A percentile compares a stretch with the other conserved stretches of the same genome.
These are phyloP conservation scores for Melopsittacus undulatus DNA, from an alignment of 2,797 vertebrate genomes.

Conservation along the genomic window DNA sequence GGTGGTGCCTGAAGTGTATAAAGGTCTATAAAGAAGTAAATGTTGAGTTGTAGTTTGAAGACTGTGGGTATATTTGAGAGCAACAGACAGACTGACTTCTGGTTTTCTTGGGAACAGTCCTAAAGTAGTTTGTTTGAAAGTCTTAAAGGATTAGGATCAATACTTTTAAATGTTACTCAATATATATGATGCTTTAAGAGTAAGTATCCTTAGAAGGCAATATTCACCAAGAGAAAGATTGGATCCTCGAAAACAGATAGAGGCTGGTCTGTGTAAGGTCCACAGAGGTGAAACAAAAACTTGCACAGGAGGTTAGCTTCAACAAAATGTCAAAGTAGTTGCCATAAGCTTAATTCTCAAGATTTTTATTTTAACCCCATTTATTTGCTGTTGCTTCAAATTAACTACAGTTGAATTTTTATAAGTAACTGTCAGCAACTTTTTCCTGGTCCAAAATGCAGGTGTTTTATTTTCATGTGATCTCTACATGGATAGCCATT, in stretches of 20 bases:
- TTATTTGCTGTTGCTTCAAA: neutral
- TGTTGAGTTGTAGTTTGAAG: neutral
- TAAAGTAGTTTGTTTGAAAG: neutral
- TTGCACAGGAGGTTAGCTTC: neutral
- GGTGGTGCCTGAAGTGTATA: neutral
- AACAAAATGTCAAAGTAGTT: neutral
- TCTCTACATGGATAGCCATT: neutral
- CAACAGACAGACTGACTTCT: neutral
- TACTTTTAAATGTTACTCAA: neutral
- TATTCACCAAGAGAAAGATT: neutral
- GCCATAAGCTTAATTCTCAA: neutral
- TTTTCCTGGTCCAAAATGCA: neutral
- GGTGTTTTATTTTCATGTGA: neutral
- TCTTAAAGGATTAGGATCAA: neutral
- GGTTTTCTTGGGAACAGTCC: neutral
- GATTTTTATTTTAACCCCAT: neutral
- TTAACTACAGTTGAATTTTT: neutral
- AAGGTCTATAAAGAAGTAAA: neutral
- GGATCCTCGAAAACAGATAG: neutral
- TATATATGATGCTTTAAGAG: neutral
- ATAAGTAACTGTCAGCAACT: neutral
- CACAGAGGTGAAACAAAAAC: neutral
- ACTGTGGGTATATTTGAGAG: neutral
- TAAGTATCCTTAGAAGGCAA: neutral
- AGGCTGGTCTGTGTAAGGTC: neutral